Evolutionary conservation across 2,797 vertebrate genomes (phyloP).

Genomic region (Megalops cyprinoides): DNA sequence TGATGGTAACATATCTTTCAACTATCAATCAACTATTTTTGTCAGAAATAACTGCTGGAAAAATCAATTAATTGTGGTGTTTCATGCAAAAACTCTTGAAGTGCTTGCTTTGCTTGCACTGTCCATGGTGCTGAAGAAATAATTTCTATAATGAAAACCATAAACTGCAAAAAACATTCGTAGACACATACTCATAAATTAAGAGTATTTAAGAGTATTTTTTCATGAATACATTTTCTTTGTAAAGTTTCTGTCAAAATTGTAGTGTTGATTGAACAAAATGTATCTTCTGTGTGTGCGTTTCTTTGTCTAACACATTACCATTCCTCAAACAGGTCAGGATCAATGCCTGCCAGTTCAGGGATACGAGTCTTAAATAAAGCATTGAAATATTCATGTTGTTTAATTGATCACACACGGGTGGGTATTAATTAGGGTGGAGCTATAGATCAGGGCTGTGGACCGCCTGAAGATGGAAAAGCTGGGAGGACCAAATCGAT

Average conservation of each 20-base stretch:
- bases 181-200: no score
- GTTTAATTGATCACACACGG: conserved; percentile 20
- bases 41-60: no score
- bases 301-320: background rate
- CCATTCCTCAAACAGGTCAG: background rate
- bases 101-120: no score
- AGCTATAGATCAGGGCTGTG: conserved; percentile 2
- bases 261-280: background rate
- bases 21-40: no score
- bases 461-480: background rate
- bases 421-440: conserved; percentile 26
- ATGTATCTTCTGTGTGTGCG: background rate
- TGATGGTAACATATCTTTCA: no score
- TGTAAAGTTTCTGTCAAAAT: background rate
- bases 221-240: background rate
- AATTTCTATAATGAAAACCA: background rate
- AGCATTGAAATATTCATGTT: conserved; percentile 20
- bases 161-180: background rate
- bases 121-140: background rate
- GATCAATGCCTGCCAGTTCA: conserved; percentile 24
- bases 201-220: background rate
- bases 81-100: no score
- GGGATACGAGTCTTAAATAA: conserved; percentile 20
- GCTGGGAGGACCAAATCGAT: background rate
- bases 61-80: no score